phyloP scores from a whole-genome alignment of 2,888 invertebrate species.

The Tuta absoluta region DNA sequence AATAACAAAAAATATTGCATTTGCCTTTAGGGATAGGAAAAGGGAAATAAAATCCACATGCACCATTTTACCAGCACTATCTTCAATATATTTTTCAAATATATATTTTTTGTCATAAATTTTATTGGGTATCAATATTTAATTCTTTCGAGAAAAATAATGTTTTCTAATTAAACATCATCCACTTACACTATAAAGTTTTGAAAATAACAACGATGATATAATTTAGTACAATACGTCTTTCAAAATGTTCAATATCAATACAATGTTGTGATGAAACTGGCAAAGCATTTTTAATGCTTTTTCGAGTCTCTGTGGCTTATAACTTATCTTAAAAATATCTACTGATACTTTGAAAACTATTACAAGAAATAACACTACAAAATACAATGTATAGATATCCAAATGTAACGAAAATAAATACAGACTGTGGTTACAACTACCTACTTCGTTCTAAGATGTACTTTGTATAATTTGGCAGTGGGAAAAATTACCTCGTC shows the following conservation, averaged over 20 bases:
- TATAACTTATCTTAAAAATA: constrained; percentile 28
- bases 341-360: constrained; percentile 21
- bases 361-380: constrained; percentile 35
- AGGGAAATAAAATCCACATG: constrained; percentile 66
- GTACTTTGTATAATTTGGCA: constrained; percentile 73
- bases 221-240: constrained; percentile 50
- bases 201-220: constrained; percentile 63
- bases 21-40: constrained; percentile 33
- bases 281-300: constrained; percentile 26
- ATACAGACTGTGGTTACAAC: constrained; percentile 40
- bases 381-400: constrained; percentile 42
- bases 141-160: constrained; percentile 65
- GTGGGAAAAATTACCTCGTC: constrained; percentile 54
- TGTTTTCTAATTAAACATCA: constrained; percentile 56
- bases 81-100: constrained; percentile 42
- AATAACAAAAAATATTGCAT: too few species aligned
- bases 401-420: constrained; percentile 49
- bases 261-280: constrained; percentile 36
- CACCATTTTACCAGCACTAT: constrained; percentile 67
- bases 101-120: constrained; percentile 49
- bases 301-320: constrained; percentile 5
- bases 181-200: constrained; percentile 58
- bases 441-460: constrained; percentile 58
- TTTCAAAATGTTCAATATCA: constrained; percentile 48
- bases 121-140: constrained; percentile 51